Evolutionary conservation across 2,113 vertebrate genomes (phyloP).

Genomic region (Ammospiza nelsoni): DNA sequence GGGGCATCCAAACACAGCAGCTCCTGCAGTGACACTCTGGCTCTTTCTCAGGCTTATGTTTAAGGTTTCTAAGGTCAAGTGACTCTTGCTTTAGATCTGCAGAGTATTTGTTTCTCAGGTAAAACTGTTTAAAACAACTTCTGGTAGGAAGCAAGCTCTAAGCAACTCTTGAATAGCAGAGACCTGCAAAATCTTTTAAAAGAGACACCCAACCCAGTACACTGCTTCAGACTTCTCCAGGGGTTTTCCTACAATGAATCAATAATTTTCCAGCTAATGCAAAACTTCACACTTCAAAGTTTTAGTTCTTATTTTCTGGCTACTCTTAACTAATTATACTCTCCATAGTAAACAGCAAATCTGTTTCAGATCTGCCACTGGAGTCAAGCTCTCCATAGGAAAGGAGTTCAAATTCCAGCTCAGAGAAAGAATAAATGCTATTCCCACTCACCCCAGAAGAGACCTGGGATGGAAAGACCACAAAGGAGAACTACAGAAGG

Average conservation of each 20-base stretch:
- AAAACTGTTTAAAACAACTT: not conserved
- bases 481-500: not conserved
- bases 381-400: not conserved
- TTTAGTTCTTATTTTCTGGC: not conserved
- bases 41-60: not conserved
- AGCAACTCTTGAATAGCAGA: not conserved
- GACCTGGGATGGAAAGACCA: not conserved
- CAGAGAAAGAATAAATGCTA: not conserved
- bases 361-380: not conserved
- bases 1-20: not conserved
- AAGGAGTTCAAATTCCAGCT: not conserved
- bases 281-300: not conserved
- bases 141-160: not conserved
- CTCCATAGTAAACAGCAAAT: not conserved
- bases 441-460: not conserved
- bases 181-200: not conserved
- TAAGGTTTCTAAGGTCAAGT: not conserved
- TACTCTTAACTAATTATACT: not conserved
- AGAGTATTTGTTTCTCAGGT: not conserved
- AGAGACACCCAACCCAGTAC: not conserved
- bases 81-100: not conserved
- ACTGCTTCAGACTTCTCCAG: not conserved
- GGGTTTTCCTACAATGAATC: not conserved
- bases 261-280: not conserved
- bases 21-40: not conserved